Evolutionary conservation across 2,113 vertebrate genomes (phyloP), one percentile per base, ranked within the genome.

Genomic region (Myotis davidii): DNA sequence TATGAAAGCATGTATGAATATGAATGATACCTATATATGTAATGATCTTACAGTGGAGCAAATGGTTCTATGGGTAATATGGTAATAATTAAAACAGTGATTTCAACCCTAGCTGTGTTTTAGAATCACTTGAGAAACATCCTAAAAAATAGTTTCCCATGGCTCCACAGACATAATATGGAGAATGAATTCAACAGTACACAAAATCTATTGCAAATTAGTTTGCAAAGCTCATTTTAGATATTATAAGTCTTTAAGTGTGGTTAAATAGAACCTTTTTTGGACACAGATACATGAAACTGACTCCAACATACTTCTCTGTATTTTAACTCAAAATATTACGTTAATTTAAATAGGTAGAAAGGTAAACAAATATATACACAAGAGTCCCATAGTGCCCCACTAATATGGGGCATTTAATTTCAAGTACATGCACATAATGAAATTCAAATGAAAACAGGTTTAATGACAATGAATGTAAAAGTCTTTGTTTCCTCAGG

Each of bases 291-390:
- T 59, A 94, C 8, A 25, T 86, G 56, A 94, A 86, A 86, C 86
- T 77, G 42, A 93, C 39, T 83, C 16, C 8, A 89, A 45, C 16
- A 88, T 73, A 94, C 12, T 91, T 70, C 12, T 56, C 18, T 85
- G 72, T 21, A 74, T 74, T 88, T 91, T 95, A 95, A 87, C 23
- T 67, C 45, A 95, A 96, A 95, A 74, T 79, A 87, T 1, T 77
- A 9, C 34, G 14, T 88, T 67, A 81, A 92, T 88, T 89, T 67
- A 91, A 50, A 85, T 9, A 50, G 34, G 45, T 16, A 81, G 54
- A 61, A 86, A 79, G 52, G 77, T 64, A 90, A 91, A 29, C 25
- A 89, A 78, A 90, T 25, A 90, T 12, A 91, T 12, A 54, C 0
- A 65, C 2, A 79, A 27, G 6, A 81, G 77, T 84, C 16, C 52